Percentiles rank a stretch among this genome's conserved stretches.
Conservation (phyloP, 2,797 vertebrate genomes). For the Macroramphosus scolopax region DNA sequence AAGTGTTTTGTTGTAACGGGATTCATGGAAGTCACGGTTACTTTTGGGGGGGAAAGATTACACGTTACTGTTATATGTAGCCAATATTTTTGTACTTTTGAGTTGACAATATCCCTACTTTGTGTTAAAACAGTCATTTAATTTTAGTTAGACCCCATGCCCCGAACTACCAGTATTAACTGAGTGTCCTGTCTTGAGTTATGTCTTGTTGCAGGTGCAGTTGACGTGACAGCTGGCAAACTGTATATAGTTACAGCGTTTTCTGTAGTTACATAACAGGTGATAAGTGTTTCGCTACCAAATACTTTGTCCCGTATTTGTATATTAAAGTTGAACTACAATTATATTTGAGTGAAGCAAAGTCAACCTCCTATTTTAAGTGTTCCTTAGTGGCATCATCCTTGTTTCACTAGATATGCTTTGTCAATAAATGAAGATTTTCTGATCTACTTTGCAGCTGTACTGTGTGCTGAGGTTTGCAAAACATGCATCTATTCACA, state of each 20-base stretch:
- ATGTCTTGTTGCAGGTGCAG: neutral
- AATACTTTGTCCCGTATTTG: constrained; percentile 1
- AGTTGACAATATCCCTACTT: constrained; percentile 12
- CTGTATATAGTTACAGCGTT: neutral
- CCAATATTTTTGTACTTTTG: constrained; percentile 35
- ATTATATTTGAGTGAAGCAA: constrained; percentile 3
- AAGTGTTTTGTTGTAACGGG: constrained; percentile 1
- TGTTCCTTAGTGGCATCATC: constrained; percentile 5
- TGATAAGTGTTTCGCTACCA: neutral
- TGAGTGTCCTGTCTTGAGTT: neutral
- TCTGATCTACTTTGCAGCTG: neutral
- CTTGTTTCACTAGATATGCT: neutral
- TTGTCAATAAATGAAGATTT: constrained; percentile 11
- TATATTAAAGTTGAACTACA: neutral
- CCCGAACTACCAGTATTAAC: constrained; percentile 13
- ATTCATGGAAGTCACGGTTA: constrained; percentile 7
- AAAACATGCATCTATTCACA: too few species aligned
- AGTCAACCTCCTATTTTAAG: too few species aligned
- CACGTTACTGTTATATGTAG: too few species aligned
- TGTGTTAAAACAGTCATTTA: constrained; percentile 18
- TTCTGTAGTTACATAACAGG: neutral
- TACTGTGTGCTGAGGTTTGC: too few species aligned
- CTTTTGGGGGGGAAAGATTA: too few species aligned
- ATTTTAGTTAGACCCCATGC: neutral
- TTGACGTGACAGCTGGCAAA: neutral